Conservation (phyloP, 2,797 vertebrate genomes). For the Pterois miles region DNA sequence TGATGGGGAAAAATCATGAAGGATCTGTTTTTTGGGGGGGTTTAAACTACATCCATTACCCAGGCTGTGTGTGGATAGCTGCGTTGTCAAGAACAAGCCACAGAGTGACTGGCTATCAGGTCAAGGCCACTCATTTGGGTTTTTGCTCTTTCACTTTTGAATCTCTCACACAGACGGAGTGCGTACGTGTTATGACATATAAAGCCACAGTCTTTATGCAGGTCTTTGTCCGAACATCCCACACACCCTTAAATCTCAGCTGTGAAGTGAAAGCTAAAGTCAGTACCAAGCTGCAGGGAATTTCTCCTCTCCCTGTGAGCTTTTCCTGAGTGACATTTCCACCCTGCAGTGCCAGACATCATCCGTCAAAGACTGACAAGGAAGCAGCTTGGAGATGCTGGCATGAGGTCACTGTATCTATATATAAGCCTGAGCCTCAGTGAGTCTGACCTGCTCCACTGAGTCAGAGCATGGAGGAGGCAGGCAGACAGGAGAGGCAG, state of each 20-base stretch:
- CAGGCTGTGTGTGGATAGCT: too few relatives aligned
- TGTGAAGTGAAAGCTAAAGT: neutral
- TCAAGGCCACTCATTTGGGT: too few relatives aligned
- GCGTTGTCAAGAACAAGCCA: too few relatives aligned
- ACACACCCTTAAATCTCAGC: neutral
- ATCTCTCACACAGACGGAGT: too few relatives aligned
- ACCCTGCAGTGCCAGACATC: conserved; percentile 17
- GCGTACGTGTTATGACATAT: neutral
- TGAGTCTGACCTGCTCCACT: conserved; percentile 49
- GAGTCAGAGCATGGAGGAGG: conserved; percentile 19
- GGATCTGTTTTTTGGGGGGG: too few relatives aligned
- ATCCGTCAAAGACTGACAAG: conserved; percentile 5
- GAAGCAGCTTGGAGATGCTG: conserved; percentile 9
- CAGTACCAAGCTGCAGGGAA: neutral
- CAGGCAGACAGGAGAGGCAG: conserved; percentile 20
- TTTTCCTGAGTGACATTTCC: conserved; percentile 18
- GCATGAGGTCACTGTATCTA: conserved; percentile 39
- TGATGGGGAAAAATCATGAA: too few relatives aligned
- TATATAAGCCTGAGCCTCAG: conserved; percentile 50
- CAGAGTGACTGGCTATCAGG: too few relatives aligned
- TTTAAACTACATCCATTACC: too few relatives aligned
- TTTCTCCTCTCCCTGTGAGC: conserved; percentile 10
- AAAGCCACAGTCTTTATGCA: neutral
- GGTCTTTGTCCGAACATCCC: neutral
- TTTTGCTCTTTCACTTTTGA: too few relatives aligned